Evolutionary conservation across 1,140 invertebrate species (phyloP), one percentile per base, ranked within the genome.

Genomic region (Leptinotarsa defecta): DNA sequence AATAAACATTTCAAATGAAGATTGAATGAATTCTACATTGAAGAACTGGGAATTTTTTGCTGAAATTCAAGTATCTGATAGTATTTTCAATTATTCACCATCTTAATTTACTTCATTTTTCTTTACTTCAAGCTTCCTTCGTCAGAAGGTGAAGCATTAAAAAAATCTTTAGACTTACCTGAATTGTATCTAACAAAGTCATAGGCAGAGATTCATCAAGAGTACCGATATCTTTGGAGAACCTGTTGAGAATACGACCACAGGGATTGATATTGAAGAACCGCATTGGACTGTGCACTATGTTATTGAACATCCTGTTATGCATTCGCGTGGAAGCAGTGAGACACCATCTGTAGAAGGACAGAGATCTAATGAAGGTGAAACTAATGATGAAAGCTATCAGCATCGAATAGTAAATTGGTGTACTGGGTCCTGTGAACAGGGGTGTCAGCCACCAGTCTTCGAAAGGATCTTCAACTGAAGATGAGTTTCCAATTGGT

Each of bases 341-440:
- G 87, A 96, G 92, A 71, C 94, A 95, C 76, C 94, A 90, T 79
- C 88, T 86, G 77, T 96, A 95, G 84, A 96, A 97, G 4, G 89
- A 82, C 49, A 91, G 88, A 2, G 92, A 94, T 73, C 93, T 86
- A 0, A 88, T 61, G 0, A 92, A 67, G 17, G 90, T 89, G 34
- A 92, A 83, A 5, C 88, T 11, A 17, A 69, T 48, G 27, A 69
- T 48, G 19, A 69, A 34, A 17, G 13, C 34, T 43, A 48, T n/a
- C 6, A 69, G n/a, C 17, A 48, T 20, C 3, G 27, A 3, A 22
- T 48, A 69, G n/a, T 69, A 69, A 34, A 69, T 49, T n/a, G 43
- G 17, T 48, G 68, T 48, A n/a, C n/a, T n/a, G 27, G 27, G 5
- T 20, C 68, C 34, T 17, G 20, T 48, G 20, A 69, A 69, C 13